phyloP scores from a whole-genome alignment of 2,888 invertebrate species.

The Rosalia funebris region DNA sequence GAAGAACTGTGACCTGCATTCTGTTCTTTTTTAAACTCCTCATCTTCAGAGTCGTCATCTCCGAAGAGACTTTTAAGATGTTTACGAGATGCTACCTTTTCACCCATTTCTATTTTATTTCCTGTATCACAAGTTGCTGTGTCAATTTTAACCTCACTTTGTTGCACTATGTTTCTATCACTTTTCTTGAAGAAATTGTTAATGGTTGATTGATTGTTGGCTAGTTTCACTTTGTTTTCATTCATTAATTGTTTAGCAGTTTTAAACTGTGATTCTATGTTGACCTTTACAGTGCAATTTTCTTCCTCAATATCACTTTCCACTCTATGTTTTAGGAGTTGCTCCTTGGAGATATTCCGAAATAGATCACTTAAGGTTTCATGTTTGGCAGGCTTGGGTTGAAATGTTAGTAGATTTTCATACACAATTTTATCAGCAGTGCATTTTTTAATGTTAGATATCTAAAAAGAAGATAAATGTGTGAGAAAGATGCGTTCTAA shows the following conservation, averaged over 20 bases:
- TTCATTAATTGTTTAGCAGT: conserved; percentile 43
- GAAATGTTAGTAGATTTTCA: conserved; percentile 68
- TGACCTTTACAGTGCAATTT: conserved; percentile 11
- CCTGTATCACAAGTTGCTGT: conserved; percentile 13
- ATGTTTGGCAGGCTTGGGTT: conserved; percentile 66
- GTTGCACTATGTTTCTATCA: conserved; percentile 32
- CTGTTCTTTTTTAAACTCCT: conserved; percentile 40
- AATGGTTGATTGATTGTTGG: conserved; percentile 33
- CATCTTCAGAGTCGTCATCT: conserved; percentile 67
- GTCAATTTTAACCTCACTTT: conserved; percentile 33
- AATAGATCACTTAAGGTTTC: conserved; percentile 67
- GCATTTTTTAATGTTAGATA: conserved; percentile 71
- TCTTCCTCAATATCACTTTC: conserved; percentile 22
- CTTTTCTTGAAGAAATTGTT: conserved; percentile 34
- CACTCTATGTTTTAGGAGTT: conserved; percentile 39
- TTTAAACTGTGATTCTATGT: conserved; percentile 33
- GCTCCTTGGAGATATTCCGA: conserved; percentile 60
- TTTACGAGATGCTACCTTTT: conserved; percentile 21
- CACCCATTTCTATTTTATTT: conserved; percentile 31
- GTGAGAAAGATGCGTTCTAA: conserved; percentile 45
- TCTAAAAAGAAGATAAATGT: conserved; percentile 64
- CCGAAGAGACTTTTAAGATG: conserved; percentile 67
- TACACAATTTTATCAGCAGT: conserved; percentile 65
- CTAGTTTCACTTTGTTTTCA: conserved; percentile 22
- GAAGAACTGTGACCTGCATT: conserved; percentile 3